Percentiles rank a stretch among this genome's conserved stretches.
Conservation (phyloP, 2,888 invertebrate species). For the Azorinus chamasolen region DNA sequence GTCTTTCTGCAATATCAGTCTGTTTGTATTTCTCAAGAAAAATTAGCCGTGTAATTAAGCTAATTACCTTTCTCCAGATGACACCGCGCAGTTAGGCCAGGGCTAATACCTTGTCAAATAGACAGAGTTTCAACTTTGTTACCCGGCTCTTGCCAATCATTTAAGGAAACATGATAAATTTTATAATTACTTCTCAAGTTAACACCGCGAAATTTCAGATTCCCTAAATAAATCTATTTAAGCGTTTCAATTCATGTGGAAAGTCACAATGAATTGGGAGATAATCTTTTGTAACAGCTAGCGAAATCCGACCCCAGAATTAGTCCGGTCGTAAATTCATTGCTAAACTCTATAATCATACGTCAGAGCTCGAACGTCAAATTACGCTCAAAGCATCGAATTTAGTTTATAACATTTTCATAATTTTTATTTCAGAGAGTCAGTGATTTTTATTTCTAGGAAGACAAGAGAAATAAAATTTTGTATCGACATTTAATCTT, state of each 20-base stretch:
- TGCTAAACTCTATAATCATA: constrained; percentile 2
- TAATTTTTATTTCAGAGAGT: constrained; percentile 10
- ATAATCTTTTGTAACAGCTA: constrained; percentile 34
- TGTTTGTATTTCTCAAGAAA: too few relatives aligned
- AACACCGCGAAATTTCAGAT: constrained; percentile 9
- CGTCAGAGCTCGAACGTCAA: background rate
- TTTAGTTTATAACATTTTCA: constrained; percentile 44
- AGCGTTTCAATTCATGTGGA: constrained; percentile 34
- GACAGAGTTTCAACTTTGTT: background rate
- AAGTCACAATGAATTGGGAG: constrained; percentile 37
- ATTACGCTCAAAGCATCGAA: constrained; percentile 14
- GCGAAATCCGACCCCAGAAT: constrained; percentile 33
- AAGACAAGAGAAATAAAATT: constrained; percentile 19
- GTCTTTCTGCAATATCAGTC: too few relatives aligned
- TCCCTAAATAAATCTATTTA: constrained; percentile 34
- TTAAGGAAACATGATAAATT: constrained; percentile 43
- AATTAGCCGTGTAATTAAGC: too few relatives aligned
- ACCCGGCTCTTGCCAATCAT: background rate
- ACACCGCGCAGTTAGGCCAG: too few relatives aligned
- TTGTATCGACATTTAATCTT: constrained; percentile 11
- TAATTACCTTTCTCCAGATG: too few relatives aligned
- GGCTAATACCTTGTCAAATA: too few relatives aligned
- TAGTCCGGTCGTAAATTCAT: constrained; percentile 1
- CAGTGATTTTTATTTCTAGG: constrained; percentile 1
- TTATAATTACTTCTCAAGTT: constrained; percentile 30